These are phyloP conservation scores for Scyliorhinus canicula DNA, from an alignment of 2,797 vertebrate genomes.

Conservation along the genomic window DNA sequence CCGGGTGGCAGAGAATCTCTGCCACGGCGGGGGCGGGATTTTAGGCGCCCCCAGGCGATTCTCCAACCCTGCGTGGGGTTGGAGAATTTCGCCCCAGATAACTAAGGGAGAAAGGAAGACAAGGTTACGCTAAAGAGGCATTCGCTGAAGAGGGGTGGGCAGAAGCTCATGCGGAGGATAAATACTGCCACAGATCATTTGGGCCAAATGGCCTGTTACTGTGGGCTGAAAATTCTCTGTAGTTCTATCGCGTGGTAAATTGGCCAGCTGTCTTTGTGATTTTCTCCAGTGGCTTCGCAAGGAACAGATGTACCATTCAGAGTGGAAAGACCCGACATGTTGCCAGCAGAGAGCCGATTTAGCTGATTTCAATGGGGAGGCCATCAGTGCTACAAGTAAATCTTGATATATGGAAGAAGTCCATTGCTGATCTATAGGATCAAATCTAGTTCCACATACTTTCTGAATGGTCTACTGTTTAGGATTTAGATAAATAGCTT, in stretches of 20 bases:
- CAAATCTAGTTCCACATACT: background rate
- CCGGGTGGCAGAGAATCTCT: no score
- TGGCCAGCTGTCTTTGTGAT: background rate
- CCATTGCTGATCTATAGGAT: background rate
- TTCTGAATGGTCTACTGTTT: background rate
- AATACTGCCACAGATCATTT: background rate
- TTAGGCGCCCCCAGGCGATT: no score
- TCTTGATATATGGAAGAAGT: background rate
- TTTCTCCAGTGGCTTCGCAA: background rate
- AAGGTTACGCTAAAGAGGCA: background rate
- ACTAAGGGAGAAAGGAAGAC: background rate
- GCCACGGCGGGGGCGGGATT: no score
- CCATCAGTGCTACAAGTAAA: background rate
- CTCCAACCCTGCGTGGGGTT: no score
- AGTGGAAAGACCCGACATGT: background rate
- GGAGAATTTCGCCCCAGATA: no score
- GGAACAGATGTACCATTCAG: background rate
- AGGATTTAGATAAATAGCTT: background rate
- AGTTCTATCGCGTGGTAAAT: background rate
- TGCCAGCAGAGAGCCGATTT: background rate
- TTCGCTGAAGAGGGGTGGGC: background rate
- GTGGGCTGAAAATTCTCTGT: background rate
- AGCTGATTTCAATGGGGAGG: background rate
- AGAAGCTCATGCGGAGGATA: background rate
- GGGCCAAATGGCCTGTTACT: background rate